Percentiles rank a stretch among this genome's conserved stretches.
phyloP scores from a whole-genome alignment of 2,888 invertebrate genomes.

The Abrostola tripartita region DNA sequence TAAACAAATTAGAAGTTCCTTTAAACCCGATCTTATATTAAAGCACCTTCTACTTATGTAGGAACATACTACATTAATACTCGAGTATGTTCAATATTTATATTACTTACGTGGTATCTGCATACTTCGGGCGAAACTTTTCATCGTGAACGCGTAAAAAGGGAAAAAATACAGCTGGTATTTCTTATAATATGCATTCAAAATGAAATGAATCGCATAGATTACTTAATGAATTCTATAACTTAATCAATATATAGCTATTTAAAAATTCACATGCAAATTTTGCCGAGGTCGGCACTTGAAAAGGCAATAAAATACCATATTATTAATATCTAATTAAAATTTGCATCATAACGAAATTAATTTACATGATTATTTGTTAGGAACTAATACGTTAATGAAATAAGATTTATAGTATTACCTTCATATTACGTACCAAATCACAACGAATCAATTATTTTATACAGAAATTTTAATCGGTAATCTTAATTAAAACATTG shows the following conservation, averaged over 20 bases:
- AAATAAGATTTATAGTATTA: background rate
- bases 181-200: background rate
- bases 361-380: too few species aligned
- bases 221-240: too few species aligned
- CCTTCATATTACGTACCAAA: background rate
- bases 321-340: background rate
- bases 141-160: background rate
- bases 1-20: too few species aligned
- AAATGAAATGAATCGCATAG: too few species aligned
- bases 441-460: background rate
- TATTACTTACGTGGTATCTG: background rate
- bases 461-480: background rate
- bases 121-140: background rate
- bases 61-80: too few species aligned
- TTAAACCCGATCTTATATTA: too few species aligned
- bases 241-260: too few species aligned
- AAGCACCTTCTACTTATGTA: too few species aligned
- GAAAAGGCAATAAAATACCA: too few species aligned
- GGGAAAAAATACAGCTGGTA: background rate
- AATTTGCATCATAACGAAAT: too few species aligned
- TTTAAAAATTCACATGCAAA: too few species aligned
- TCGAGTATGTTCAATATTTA: background rate
- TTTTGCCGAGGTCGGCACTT: too few species aligned
- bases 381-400: background rate
- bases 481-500: background rate